Evolutionary conservation across 2,113 vertebrate species (phyloP).

Genomic region (Zosterops lateralis): DNA sequence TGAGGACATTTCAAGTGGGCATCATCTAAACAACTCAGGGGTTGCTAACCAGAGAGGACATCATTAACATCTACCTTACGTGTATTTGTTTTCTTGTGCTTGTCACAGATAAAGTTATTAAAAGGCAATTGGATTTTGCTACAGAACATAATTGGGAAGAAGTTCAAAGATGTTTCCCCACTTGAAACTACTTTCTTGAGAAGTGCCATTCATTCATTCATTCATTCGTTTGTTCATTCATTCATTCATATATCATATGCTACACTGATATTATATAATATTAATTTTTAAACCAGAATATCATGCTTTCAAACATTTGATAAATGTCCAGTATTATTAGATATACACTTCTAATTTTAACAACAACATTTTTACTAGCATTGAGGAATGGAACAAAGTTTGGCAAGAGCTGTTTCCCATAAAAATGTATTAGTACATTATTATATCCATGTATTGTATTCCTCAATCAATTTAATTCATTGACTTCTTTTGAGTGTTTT

Average conservation of each 20-base stretch:
- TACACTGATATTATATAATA: neutral
- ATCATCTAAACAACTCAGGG: neutral
- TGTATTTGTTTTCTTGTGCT: neutral
- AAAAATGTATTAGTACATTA: neutral
- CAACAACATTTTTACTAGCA: neutral
- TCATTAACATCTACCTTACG: neutral
- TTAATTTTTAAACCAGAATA: neutral
- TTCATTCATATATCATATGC: neutral
- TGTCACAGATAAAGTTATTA: neutral
- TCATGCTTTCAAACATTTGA: neutral
- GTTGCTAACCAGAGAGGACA: neutral
- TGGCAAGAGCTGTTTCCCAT: neutral
- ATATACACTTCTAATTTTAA: neutral
- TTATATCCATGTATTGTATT: neutral
- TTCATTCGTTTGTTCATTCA: neutral
- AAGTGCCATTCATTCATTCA: neutral
- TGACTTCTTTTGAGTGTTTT: neutral
- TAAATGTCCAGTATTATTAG: neutral
- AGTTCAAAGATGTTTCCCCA: neutral
- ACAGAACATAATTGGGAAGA: neutral
- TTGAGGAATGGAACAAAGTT: neutral
- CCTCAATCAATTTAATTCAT: neutral
- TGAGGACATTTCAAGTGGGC: neutral
- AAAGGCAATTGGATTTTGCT: neutral
- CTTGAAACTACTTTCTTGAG: neutral